Conservation (phyloP, 2,113 vertebrate species). For the Sinocyclocheilus anshuiensis region DNA sequence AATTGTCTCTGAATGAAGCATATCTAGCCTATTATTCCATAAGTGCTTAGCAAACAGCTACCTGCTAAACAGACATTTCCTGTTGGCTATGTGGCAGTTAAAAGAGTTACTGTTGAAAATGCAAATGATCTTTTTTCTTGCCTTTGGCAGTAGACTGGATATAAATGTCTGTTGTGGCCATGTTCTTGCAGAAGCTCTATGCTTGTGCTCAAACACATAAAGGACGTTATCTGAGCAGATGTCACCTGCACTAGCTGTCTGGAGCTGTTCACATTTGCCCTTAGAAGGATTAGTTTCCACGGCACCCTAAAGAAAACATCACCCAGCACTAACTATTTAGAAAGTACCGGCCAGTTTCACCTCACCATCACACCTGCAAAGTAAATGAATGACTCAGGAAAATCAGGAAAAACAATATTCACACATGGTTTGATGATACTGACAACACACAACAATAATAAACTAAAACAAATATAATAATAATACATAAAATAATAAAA, state of each 20-base stretch:
- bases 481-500: too few relatives aligned
- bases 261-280: conserved; percentile 68
- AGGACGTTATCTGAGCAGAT: conserved; percentile 70
- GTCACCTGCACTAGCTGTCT: conserved; percentile 62
- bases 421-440: neutral
- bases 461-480: too few relatives aligned
- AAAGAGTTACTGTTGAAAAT: conserved; percentile 66
- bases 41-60: neutral
- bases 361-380: neutral
- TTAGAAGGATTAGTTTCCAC: conserved; percentile 78
- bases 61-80: conserved; percentile 46
- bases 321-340: conserved; percentile 61
- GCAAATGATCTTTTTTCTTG: conserved; percentile 64
- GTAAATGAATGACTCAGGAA: neutral
- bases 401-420: neutral
- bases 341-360: neutral
- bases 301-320: conserved; percentile 49
- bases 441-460: neutral
- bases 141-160: conserved; percentile 33
- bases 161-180: neutral
- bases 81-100: conserved; percentile 65
- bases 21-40: neutral
- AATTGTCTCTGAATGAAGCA: neutral
- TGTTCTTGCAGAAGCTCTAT: conserved; percentile 19
- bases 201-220: conserved; percentile 48